phyloP scores from a whole-genome alignment of 2,888 invertebrate species.

The Lasioglossum calceatum region DNA sequence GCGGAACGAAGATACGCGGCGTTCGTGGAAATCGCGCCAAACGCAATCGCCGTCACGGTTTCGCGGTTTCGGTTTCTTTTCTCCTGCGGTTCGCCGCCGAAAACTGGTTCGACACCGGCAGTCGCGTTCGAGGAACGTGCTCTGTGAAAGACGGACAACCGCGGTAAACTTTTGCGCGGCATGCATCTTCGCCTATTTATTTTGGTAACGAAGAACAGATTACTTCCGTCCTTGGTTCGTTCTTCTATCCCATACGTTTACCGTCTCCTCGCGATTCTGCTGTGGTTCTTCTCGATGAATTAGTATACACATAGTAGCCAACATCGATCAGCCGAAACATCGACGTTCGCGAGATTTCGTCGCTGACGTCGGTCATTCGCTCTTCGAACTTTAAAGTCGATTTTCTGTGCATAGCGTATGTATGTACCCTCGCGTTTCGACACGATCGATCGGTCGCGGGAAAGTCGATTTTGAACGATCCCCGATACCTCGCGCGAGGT shows the following conservation, averaged over 20 bases:
- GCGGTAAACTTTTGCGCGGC: neutral
- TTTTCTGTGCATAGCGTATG: neutral
- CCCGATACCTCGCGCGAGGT: neutral
- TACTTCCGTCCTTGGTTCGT: constrained; percentile 46
- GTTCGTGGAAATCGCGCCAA: neutral
- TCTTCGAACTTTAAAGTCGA: neutral
- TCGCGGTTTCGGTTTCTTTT: neutral
- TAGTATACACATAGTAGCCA: neutral
- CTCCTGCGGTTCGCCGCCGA: neutral
- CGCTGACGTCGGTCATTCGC: neutral
- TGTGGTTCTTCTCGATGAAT: constrained; percentile 38
- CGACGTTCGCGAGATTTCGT: neutral
- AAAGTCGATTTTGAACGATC: neutral
- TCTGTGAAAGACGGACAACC: neutral
- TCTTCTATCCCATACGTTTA: constrained; percentile 36
- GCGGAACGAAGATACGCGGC: too few relatives aligned
- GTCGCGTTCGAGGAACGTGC: neutral
- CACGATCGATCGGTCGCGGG: neutral
- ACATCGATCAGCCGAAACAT: neutral
- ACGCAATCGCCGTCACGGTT: neutral
- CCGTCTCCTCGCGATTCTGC: neutral
- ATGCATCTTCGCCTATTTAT: constrained; percentile 29
- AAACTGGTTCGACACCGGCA: neutral
- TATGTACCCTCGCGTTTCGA: constrained; percentile 21
- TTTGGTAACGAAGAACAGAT: constrained; percentile 32